Evolutionary conservation across 2,888 invertebrate genomes (phyloP).

Genomic region (Rhagonycha fulva): DNA sequence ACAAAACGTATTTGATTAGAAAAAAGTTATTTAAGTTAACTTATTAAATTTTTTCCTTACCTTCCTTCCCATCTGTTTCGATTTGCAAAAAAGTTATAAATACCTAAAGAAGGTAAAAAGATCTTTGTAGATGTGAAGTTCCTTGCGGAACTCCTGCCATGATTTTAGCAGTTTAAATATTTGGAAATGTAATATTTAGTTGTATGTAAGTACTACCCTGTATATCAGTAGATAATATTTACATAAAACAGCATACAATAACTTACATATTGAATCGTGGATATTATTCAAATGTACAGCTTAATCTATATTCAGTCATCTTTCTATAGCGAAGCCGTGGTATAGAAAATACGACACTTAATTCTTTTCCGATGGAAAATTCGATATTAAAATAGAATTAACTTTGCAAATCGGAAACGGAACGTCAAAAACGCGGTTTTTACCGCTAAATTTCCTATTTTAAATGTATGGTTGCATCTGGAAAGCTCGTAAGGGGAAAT

Average conservation of each 20-base stretch:
- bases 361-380: conserved; percentile 41
- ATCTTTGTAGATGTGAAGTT: not conserved
- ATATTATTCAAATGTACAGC: conserved; percentile 12
- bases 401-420: conserved; percentile 35
- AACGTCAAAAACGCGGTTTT: conserved; percentile 37
- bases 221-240: not conserved
- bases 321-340: conserved; percentile 29
- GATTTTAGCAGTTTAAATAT: not conserved
- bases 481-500: conserved; percentile 14
- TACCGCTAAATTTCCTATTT: conserved; percentile 36
- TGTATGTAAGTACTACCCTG: not conserved
- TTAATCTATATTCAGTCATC: conserved; percentile 19
- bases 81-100: not conserved
- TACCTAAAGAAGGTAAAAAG: not conserved
- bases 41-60: not conserved
- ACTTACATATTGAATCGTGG: conserved; percentile 8
- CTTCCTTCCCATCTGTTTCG: not conserved
- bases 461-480: conserved; percentile 32
- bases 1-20: not conserved
- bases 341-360: conserved; percentile 34
- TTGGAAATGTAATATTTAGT: not conserved
- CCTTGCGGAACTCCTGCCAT: not conserved
- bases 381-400: conserved; percentile 40
- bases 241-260: not conserved
- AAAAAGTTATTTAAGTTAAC: not conserved